These are phyloP conservation scores for Megatriorchis doriae DNA, from an alignment of 2,113 vertebrate species.

Conservation along the genomic window DNA sequence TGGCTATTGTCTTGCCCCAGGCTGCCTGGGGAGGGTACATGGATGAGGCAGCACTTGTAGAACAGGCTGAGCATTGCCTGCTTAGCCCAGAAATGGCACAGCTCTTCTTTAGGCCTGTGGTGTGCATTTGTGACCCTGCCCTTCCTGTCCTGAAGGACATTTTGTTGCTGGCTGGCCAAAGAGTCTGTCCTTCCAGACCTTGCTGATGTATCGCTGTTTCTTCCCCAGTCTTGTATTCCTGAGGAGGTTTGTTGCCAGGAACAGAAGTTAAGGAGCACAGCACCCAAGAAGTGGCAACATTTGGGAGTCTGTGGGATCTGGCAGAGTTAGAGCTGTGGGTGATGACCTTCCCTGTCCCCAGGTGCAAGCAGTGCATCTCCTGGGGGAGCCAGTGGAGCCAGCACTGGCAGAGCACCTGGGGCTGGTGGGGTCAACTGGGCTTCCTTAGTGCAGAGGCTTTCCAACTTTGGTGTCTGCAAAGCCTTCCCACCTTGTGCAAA, in stretches of 20 bases:
- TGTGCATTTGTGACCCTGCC: too few species aligned
- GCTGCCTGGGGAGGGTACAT: background rate
- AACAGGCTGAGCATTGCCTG: background rate
- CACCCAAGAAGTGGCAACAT: background rate
- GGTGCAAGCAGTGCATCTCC: background rate
- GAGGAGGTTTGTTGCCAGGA: background rate
- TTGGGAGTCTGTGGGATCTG: background rate
- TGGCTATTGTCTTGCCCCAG: background rate
- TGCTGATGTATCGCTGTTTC: background rate
- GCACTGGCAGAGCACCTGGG: background rate
- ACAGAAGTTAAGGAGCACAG: background rate
- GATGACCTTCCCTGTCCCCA: background rate
- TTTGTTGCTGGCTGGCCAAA: background rate
- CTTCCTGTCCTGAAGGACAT: background rate
- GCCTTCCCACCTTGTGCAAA: too few species aligned
- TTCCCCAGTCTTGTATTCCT: background rate
- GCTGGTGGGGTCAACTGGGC: background rate
- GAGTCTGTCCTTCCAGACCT: background rate
- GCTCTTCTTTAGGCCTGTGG: background rate
- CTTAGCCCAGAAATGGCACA: background rate
- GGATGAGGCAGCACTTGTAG: background rate
- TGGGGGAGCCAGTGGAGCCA: background rate
- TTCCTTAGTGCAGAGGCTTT: background rate
- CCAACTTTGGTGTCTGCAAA: background rate
- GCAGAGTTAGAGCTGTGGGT: background rate